Base-by-base conservation (phyloP, 2,113 vertebrate genomes). In the Zapornia atra region DNA sequence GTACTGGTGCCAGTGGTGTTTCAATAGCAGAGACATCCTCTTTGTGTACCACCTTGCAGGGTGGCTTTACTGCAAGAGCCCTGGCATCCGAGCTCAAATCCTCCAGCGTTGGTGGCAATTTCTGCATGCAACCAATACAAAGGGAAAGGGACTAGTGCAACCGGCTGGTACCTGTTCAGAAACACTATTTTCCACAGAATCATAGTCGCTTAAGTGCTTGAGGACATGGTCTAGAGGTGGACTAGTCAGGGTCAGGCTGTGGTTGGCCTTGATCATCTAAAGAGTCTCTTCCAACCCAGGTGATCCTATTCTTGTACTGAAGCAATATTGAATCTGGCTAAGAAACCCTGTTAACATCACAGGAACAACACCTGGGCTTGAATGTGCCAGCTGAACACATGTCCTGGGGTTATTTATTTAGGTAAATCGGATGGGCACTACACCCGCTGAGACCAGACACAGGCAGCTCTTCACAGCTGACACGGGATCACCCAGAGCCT, bases 391-490 rank as follows among this genome's bases (percentile, higher is more conserved):
- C 5, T 17, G 61, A 71, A n/a, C 9, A 2, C 14, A 38, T 31
- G 6, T 10, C 25, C 11, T 22, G 18, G 17, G 38, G 7, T 16
- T 42, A 42, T 42, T 8, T 21, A 50, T 53, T 48, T 22, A 31
- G 15, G 12, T 54, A 31, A 16, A 40, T 25, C 28, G 24, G 26
- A 20, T 4, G 3, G 5, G 8, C 12, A 4, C 1, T 24, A 16
- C 0, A 1, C 10, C 29, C 15, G 6, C 38, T 17, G 15, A 4
- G 44, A 15, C 28, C n/a, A 18, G 11, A 5, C 34, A 9, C 0
- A 0, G 26, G 22, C 66, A 36, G 6, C 1, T 25, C 9, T 5
- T 17, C 10, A 20, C 22, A 9, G 59, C 54, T 9, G 3, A 10
- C 33, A 51, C 1, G 2, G 5, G 25, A 14, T 28, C 34, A 6